Percentiles rank a stretch among this genome's conserved stretches.
Conservation (phyloP, 2,113 vertebrate species). For the Nycticryphes semicollaris region DNA sequence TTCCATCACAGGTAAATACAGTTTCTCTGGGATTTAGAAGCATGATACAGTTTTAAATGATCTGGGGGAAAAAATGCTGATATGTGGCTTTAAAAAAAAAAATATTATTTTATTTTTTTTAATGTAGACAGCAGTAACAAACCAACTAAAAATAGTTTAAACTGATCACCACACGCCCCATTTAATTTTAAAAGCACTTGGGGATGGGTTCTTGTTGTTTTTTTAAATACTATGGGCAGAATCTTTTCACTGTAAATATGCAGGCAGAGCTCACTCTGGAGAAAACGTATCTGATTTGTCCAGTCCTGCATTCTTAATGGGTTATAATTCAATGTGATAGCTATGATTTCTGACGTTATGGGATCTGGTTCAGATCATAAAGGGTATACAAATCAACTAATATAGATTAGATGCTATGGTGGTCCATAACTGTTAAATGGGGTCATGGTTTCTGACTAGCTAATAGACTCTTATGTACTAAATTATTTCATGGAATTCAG, state of each 20-base stretch:
- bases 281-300: conserved; percentile 46
- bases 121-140: not conserved
- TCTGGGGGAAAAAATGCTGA: not conserved
- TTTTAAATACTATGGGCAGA: not conserved
- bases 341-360: conserved; percentile 85
- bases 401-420: conserved; percentile 84
- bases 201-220: not conserved
- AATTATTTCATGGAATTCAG: conserved; percentile 80
- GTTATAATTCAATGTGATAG: conserved; percentile 72
- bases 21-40: not conserved
- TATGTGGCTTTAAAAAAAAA: not conserved
- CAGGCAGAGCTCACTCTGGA: conserved; percentile 13
- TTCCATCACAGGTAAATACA: not conserved
- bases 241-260: not conserved
- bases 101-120: not conserved
- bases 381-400: conserved; percentile 87
- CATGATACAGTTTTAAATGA: not conserved
- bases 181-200: not conserved
- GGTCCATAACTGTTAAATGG: conserved; percentile 81
- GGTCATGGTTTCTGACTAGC: conserved; percentile 81
- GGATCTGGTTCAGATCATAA: conserved; percentile 85
- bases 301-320: conserved; percentile 16
- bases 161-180: not conserved
- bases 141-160: not conserved
- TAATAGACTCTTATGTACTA: conserved; percentile 79